phyloP scores from a whole-genome alignment of 2,888 invertebrate genomes.

The Rhodophaea formosa region DNA sequence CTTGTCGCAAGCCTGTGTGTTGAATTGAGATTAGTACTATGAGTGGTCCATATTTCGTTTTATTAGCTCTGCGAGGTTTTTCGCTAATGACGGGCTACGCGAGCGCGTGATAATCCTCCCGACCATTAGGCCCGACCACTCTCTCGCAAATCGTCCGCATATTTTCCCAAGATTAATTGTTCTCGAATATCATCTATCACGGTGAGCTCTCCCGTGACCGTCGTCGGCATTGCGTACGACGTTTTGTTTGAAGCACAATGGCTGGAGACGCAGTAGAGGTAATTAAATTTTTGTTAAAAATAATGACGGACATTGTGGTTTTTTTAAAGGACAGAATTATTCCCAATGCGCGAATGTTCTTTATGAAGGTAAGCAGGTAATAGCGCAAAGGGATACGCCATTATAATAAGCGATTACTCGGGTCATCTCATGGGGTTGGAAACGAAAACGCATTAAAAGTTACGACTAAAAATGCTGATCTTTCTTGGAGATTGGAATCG shows the following conservation, averaged over 20 bases:
- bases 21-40: not conserved
- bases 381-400: constrained; percentile 26
- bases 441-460: constrained; percentile 24
- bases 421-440: constrained; percentile 24
- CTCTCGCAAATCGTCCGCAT: constrained; percentile 81
- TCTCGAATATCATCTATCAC: constrained; percentile 81
- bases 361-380: constrained; percentile 38
- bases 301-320: constrained; percentile 49
- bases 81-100: constrained; percentile 66
- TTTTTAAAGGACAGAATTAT: constrained; percentile 35
- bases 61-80: constrained; percentile 49
- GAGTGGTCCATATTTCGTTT: constrained; percentile 32
- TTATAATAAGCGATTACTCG: constrained; percentile 21
- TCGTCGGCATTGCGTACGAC: constrained; percentile 75
- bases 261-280: constrained; percentile 58
- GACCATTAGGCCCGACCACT: constrained; percentile 79
- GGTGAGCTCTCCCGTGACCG: constrained; percentile 76
- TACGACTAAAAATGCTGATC: constrained; percentile 19
- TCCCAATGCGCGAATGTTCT: constrained; percentile 33
- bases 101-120: constrained; percentile 74
- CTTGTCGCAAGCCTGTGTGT: not conserved
- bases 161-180: constrained; percentile 81
- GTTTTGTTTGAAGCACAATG: constrained; percentile 75
- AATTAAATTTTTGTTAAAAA: constrained; percentile 67
- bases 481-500: constrained; percentile 14